Conservation (phyloP, 2,113 vertebrate species). For the Sardina pilchardus region DNA sequence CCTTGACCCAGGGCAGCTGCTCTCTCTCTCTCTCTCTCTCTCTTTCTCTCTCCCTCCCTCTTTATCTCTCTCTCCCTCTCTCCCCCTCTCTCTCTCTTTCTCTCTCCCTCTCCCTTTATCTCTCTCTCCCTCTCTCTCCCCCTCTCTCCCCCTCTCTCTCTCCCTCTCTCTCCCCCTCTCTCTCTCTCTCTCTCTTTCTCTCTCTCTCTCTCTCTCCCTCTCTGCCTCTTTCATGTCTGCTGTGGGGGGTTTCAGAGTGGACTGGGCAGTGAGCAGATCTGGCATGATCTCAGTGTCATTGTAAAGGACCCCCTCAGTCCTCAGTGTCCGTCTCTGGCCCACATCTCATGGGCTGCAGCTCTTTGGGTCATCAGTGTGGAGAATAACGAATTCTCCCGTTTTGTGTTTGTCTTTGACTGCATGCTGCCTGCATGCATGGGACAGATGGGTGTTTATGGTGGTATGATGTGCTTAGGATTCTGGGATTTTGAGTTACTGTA, state of each 20-base stretch:
- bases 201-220: neutral
- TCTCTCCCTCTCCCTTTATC: no score
- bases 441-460: no score
- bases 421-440: no score
- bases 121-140: neutral
- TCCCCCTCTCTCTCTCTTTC: neutral
- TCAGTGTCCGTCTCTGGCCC: neutral
- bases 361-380: no score
- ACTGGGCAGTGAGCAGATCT: neutral
- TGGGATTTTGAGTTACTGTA: neutral
- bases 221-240: neutral
- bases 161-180: neutral
- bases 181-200: neutral
- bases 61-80: constrained; percentile 2
- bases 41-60: neutral
- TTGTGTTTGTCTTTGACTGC: no score
- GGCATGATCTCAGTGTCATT: neutral
- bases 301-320: neutral
- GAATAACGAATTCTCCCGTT: no score
- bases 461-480: neutral
- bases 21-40: neutral
- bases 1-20: neutral
- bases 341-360: neutral
- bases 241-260: neutral
- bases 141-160: neutral